These are phyloP conservation scores for Nysson spinosus DNA, from an alignment of 2,888 invertebrate genomes.

Conservation along the genomic window DNA sequence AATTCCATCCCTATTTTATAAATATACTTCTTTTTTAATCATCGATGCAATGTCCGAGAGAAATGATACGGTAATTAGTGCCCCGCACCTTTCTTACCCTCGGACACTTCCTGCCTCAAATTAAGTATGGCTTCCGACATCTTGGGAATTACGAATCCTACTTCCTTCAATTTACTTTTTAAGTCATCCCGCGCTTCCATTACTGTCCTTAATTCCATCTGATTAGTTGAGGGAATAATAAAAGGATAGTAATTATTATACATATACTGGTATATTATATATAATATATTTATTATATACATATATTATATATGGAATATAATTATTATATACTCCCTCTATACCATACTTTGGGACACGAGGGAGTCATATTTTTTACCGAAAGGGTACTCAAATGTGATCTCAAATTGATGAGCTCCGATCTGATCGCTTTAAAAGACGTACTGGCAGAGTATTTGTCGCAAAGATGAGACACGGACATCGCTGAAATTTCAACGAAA, in stretches of 20 bases:
- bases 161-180: conserved; percentile 64
- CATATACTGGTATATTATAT: too few species aligned
- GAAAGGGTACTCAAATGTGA: conserved; percentile 67
- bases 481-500: conserved; percentile 60
- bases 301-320: too few species aligned
- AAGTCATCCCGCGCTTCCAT: conserved; percentile 66
- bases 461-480: conserved; percentile 71
- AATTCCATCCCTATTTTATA: conserved; percentile 57
- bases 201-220: conserved; percentile 69
- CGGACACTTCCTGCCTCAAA: conserved; percentile 68
- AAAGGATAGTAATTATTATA: too few species aligned
- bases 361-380: too few species aligned
- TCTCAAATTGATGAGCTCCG: conserved; percentile 66
- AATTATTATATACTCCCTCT: too few species aligned
- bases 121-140: conserved; percentile 69
- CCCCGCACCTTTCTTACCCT: conserved; percentile 60
- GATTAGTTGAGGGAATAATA: too few species aligned
- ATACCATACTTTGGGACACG: too few species aligned
- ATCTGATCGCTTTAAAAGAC: conserved; percentile 64
- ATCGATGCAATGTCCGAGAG: background rate
- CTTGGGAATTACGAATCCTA: conserved; percentile 67
- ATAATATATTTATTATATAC: too few species aligned
- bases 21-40: background rate
- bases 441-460: conserved; percentile 69
- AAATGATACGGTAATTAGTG: background rate